phyloP scores from a whole-genome alignment of 2,113 vertebrate genomes.

The Haemorhous mexicanus region DNA sequence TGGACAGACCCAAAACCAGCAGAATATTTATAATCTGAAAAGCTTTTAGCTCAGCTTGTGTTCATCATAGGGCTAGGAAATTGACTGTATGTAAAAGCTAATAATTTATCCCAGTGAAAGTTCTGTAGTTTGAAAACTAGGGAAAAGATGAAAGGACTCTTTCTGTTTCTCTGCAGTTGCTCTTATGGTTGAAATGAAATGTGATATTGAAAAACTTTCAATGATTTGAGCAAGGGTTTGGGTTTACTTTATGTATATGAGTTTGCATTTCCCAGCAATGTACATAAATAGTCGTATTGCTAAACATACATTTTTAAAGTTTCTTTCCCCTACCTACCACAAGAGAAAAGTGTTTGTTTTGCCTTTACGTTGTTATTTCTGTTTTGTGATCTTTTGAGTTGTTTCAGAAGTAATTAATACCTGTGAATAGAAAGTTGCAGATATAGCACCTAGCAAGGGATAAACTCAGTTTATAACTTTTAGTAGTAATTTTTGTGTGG shows the following conservation, averaged over 20 bases:
- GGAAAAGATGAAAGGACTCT: neutral
- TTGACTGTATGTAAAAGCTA: neutral
- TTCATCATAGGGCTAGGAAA: neutral
- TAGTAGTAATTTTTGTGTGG: neutral
- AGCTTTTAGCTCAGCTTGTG: neutral
- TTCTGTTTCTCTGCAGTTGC: neutral
- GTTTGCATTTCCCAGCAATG: neutral
- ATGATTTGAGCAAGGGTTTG: neutral
- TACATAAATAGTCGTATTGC: neutral
- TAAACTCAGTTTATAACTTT: neutral
- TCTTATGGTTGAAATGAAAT: neutral
- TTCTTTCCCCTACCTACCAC: neutral
- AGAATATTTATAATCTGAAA: neutral
- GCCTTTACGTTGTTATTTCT: neutral
- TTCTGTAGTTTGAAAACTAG: neutral
- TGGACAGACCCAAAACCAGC: neutral
- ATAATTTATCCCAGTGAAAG: neutral
- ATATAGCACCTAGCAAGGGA: neutral
- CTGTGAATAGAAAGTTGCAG: neutral
- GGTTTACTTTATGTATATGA: neutral
- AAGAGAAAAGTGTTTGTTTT: neutral
- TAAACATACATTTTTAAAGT: neutral
- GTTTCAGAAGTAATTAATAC: neutral
- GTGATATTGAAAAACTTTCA: neutral
- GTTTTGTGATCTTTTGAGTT: neutral